Percentiles rank a stretch among this genome's conserved stretches.
Conservation (phyloP, 2,888 invertebrate species). For the Ectemnius lituratus region DNA sequence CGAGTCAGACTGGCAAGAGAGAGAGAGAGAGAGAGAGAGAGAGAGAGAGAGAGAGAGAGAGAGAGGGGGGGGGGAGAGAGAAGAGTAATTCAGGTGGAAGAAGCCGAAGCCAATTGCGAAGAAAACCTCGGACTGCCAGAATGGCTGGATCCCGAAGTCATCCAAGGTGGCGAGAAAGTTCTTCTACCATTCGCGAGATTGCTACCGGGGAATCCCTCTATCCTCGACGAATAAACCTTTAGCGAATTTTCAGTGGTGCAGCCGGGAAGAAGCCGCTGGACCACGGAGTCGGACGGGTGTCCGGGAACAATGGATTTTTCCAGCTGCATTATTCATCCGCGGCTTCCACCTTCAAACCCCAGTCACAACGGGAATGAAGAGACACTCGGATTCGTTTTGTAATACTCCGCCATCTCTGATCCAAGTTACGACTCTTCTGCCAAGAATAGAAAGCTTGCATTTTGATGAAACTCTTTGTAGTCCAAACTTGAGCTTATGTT, state of each 20-base stretch:
- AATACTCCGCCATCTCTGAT: too few relatives aligned
- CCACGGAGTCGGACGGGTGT: constrained; percentile 22
- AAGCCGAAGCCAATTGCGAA: not conserved
- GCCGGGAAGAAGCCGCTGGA: constrained; percentile 47
- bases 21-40: too few relatives aligned
- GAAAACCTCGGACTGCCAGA: constrained; percentile 2
- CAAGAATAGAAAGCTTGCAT: too few relatives aligned
- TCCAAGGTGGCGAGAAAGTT: constrained; percentile 1
- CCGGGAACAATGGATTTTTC: constrained; percentile 51
- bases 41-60: too few relatives aligned
- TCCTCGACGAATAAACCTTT: constrained; percentile 40
- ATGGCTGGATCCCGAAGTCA: too few relatives aligned
- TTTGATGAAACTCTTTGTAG: too few relatives aligned
- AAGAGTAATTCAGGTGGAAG: too few relatives aligned
- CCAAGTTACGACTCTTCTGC: too few relatives aligned
- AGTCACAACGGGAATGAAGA: constrained; percentile 7
- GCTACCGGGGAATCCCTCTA: constrained; percentile 42
- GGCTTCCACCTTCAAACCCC: constrained; percentile 15
- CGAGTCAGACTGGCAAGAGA: too few relatives aligned
- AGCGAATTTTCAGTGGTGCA: constrained; percentile 42
- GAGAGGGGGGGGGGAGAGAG: too few relatives aligned
- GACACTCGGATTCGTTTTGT: constrained; percentile 33
- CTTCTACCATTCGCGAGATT: constrained; percentile 46
- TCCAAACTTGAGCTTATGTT: too few relatives aligned
- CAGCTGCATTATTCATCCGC: constrained; percentile 51